Conservation (phyloP, 2,113 vertebrate species). For the Capricornis sumatraensis region DNA sequence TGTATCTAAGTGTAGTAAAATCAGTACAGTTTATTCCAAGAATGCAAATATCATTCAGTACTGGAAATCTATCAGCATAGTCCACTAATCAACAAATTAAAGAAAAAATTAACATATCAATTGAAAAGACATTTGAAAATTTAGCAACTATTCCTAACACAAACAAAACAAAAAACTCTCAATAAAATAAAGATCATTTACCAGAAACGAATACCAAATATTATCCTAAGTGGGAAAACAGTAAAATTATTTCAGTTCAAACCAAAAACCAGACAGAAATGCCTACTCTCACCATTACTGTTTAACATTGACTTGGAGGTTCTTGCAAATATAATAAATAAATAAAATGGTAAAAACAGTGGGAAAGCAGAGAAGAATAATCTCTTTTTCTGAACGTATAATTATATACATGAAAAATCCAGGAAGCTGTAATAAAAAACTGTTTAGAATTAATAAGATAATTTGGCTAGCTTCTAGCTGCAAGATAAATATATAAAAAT, state of each 20-base stretch:
- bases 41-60: neutral
- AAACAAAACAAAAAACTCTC: neutral
- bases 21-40: neutral
- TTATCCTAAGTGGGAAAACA: neutral
- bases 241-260: neutral
- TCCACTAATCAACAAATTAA: neutral
- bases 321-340: neutral
- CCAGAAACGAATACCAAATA: neutral
- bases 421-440: neutral
- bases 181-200: neutral
- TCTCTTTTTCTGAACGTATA: neutral
- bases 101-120: neutral
- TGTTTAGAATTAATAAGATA: slow-evolving; percentile 11
- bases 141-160: neutral
- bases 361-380: neutral
- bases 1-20: neutral
- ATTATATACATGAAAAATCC: neutral
- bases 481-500: slow-evolving; percentile 38
- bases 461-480: neutral
- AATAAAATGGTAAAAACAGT: neutral
- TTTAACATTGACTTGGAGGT: neutral
- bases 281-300: neutral
- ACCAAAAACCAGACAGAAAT: neutral
- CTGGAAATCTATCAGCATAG: neutral
- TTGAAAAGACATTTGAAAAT: slow-evolving; percentile 5